phyloP scores from a whole-genome alignment of 2,113 vertebrate genomes.

The Diadophis punctatus region DNA sequence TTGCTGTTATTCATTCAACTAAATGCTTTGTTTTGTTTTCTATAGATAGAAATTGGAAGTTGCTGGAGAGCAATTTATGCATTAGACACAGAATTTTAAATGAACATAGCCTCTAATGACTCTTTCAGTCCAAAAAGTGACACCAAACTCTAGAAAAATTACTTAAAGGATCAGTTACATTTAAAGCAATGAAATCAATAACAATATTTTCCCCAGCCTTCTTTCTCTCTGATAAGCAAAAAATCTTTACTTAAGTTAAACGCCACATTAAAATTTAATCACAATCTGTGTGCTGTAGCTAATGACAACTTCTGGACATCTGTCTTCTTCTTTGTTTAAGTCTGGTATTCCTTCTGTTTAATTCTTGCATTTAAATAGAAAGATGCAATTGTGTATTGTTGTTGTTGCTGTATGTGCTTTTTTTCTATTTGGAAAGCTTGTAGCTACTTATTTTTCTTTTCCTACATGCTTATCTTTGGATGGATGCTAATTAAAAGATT shows the following conservation, averaged over 20 bases:
- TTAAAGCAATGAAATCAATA: constrained; percentile 97
- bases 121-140: constrained; percentile 71
- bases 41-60: constrained; percentile 80
- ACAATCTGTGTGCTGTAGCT: constrained; percentile 85
- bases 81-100: constrained; percentile 84
- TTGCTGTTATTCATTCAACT: constrained; percentile 69
- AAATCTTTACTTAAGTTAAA: constrained; percentile 84
- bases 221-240: constrained; percentile 81
- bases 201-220: constrained; percentile 93
- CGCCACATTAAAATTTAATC: constrained; percentile 97
- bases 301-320: constrained; percentile 93
- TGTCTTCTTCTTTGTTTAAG: constrained; percentile 85
- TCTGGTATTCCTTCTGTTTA: constrained; percentile 83
- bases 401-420: constrained; percentile 17
- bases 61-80: constrained; percentile 76
- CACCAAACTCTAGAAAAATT: constrained; percentile 81
- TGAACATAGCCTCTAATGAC: constrained; percentile 73
- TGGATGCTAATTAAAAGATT: not conserved
- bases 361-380: constrained; percentile 74
- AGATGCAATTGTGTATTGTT: constrained; percentile 11
- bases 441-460: not conserved
- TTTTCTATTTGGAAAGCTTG: constrained; percentile 23
- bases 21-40: constrained; percentile 74
- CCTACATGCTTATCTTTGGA: not conserved
- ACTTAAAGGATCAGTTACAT: constrained; percentile 93